phyloP scores from a whole-genome alignment of 2,113 vertebrate species.

The Pongo pygmaeus region DNA sequence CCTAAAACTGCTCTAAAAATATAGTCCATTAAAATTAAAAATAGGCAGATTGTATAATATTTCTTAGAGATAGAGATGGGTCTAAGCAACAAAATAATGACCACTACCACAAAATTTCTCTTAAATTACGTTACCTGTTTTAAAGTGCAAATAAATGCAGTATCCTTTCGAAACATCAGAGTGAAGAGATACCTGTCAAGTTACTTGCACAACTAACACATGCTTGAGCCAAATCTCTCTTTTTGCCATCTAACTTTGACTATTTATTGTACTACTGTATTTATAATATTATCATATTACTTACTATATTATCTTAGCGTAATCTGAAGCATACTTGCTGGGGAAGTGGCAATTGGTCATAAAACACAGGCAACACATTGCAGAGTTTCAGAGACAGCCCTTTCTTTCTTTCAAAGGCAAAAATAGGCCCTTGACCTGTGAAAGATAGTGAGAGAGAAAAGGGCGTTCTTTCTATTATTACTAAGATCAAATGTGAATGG shows the following conservation, averaged over 20 bases:
- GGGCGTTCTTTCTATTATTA: background rate
- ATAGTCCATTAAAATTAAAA: background rate
- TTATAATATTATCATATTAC: background rate
- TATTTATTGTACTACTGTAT: background rate
- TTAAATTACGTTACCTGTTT: background rate
- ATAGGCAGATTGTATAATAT: background rate
- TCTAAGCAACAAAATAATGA: background rate
- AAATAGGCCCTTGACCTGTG: background rate
- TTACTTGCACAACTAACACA: background rate
- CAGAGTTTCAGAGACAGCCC: background rate
- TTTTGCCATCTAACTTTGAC: background rate
- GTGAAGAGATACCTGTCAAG: background rate
- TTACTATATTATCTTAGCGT: background rate
- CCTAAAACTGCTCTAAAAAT: background rate
- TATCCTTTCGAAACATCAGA: background rate
- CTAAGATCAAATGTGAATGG: background rate
- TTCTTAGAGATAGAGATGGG: background rate
- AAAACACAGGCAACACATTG: background rate
- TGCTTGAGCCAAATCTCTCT: background rate
- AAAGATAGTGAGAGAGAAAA: background rate
- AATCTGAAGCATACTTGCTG: background rate
- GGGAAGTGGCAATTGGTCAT: too few species aligned
- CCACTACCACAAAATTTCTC: background rate
- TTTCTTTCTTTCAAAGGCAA: background rate
- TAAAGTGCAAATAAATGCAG: background rate